These are phyloP conservation scores for Drosophila nannoptera DNA, from an alignment of 1,140 invertebrate genomes.

Conservation along the genomic window DNA sequence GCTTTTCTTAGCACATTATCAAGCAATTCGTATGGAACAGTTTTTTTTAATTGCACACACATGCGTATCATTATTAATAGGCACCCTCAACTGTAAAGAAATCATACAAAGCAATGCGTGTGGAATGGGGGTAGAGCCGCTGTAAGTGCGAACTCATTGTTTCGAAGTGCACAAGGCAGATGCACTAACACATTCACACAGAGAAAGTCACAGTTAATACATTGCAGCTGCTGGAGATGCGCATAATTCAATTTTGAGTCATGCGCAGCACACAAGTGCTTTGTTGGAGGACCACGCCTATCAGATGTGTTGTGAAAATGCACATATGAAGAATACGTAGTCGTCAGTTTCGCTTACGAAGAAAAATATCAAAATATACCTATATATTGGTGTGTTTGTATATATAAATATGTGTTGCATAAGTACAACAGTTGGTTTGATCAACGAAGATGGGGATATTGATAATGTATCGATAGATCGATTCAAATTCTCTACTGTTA, in stretches of 20 bases:
- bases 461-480: slow-evolving; percentile 12
- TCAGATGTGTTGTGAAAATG: background rate
- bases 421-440: background rate
- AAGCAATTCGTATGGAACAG: background rate
- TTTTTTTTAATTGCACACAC: slow-evolving; percentile 7
- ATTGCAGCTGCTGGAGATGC: slow-evolving; percentile 26
- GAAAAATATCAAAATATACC: background rate
- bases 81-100: slow-evolving; percentile 2
- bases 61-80: background rate
- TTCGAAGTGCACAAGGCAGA: slow-evolving; percentile 23
- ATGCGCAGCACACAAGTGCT: slow-evolving; percentile 23
- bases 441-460: background rate
- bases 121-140: slow-evolving; percentile 9
- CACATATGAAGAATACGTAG: slow-evolving; percentile 6
- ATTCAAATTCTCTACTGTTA: background rate
- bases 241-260: slow-evolving; percentile 28
- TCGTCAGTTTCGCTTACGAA: background rate
- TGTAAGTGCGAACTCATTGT: slow-evolving; percentile 27
- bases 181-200: background rate
- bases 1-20: slow-evolving; percentile 4
- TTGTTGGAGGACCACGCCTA: slow-evolving; percentile 17
- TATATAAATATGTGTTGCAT: slow-evolving; percentile 5
- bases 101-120: background rate
- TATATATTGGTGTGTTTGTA: background rate
- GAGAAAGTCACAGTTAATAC: slow-evolving; percentile 12